Percentiles rank a stretch among this genome's conserved stretches.
Evolutionary conservation across 1,140 invertebrate species (phyloP).

Genomic region (Drosophila kohkoa): DNA sequence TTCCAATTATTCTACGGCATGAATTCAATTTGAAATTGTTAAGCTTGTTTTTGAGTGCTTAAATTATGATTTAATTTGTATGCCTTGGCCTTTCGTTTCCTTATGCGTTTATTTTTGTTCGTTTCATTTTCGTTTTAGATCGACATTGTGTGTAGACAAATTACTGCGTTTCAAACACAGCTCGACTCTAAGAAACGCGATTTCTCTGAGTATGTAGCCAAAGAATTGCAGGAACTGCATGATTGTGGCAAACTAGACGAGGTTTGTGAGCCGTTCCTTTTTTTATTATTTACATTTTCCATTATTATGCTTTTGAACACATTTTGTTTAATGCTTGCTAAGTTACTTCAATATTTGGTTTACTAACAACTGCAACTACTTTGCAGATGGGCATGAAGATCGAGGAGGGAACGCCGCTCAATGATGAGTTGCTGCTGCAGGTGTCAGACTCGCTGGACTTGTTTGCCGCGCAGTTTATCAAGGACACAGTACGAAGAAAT

Average conservation of each 20-base stretch:
- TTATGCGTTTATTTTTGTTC: slow-evolving; percentile 80
- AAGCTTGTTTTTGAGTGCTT: slow-evolving; percentile 50
- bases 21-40: slow-evolving; percentile 22
- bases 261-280: slow-evolving; percentile 80
- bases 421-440: slow-evolving; percentile 77
- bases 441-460: slow-evolving; percentile 75
- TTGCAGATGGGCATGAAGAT: slow-evolving; percentile 79
- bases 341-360: not conserved
- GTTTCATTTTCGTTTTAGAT: slow-evolving; percentile 86
- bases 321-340: slow-evolving; percentile 23
- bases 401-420: slow-evolving; percentile 72
- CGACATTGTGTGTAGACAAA: slow-evolving; percentile 86
- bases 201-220: slow-evolving; percentile 86
- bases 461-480: slow-evolving; percentile 78
- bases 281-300: not conserved
- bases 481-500: slow-evolving; percentile 80
- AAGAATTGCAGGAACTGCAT: slow-evolving; percentile 85
- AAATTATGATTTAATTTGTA: slow-evolving; percentile 54
- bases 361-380: not conserved
- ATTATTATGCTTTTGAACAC: not conserved
- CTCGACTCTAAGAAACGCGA: slow-evolving; percentile 86
- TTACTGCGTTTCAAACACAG: slow-evolving; percentile 85
- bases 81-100: slow-evolving; percentile 68
- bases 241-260: slow-evolving; percentile 85
- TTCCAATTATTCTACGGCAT: slow-evolving; percentile 26